A percentile compares a stretch with the other conserved stretches of the same genome.
These are phyloP conservation scores for Andricus quercusramuli DNA, from an alignment of 2,888 invertebrate genomes.

Conservation along the genomic window DNA sequence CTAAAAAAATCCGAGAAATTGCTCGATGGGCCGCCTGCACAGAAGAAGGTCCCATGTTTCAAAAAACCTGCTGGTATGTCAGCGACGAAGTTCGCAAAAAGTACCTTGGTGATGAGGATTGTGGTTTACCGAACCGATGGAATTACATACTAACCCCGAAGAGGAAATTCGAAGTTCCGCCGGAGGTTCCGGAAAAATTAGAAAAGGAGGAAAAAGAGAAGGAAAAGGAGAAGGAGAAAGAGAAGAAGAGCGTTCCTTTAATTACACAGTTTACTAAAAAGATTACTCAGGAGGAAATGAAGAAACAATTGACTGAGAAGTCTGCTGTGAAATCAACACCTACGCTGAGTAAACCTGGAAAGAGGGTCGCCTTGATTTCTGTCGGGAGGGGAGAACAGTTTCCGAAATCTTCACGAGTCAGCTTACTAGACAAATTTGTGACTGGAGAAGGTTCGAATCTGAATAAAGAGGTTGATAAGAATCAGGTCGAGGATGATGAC, in stretches of 20 bases:
- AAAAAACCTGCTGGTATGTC: constrained; percentile 85
- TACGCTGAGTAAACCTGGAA: constrained; percentile 61
- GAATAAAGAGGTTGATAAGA: constrained; percentile 6
- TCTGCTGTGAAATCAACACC: constrained; percentile 57
- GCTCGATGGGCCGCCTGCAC: constrained; percentile 82
- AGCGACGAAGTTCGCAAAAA: constrained; percentile 80
- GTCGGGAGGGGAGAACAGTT: constrained; percentile 68
- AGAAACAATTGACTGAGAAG: constrained; percentile 65
- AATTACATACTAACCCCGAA: constrained; percentile 76
- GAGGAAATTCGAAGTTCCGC: constrained; percentile 52
- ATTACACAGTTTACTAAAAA: constrained; percentile 80
- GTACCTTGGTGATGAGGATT: constrained; percentile 78
- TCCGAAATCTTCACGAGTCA: constrained; percentile 61
- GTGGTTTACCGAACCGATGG: constrained; percentile 82
- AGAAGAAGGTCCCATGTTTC: constrained; percentile 80
- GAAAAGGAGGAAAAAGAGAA: constrained; percentile 58
- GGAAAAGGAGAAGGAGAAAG: constrained; percentile 58
- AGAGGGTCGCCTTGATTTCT: constrained; percentile 70
- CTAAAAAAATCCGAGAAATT: constrained; percentile 81
- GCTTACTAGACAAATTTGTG: constrained; percentile 55
- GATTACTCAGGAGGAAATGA: constrained; percentile 72
- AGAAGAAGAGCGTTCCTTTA: constrained; percentile 76
- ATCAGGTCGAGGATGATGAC: constrained; percentile 48
- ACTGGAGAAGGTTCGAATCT: constrained; percentile 4
- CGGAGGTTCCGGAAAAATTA: constrained; percentile 55